Percentiles rank a stretch among this genome's conserved stretches.
Evolutionary conservation across 35 echinoderm and acorn worm species (phyloP).

Genomic region (Heliocidaris erythrogramma): DNA sequence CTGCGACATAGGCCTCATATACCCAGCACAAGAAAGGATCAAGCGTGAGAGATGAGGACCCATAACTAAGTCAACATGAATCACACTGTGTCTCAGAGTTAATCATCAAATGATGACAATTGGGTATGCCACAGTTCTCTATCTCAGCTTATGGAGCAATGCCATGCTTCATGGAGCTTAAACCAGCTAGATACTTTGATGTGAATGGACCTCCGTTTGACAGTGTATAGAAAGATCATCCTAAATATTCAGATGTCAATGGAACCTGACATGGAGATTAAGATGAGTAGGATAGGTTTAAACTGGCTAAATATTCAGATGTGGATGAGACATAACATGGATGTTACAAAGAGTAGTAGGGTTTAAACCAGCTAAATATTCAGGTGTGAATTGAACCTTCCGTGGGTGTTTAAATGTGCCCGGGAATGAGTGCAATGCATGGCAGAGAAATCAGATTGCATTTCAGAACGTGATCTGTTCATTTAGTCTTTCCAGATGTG

Average conservation of each 20-base stretch:
- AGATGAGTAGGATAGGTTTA: too few relatives aligned
- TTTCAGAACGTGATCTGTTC: constrained; percentile 9
- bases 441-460: constrained; percentile 18
- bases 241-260: not conserved
- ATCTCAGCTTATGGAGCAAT: not conserved
- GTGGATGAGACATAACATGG: too few relatives aligned
- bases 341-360: too few relatives aligned
- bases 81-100: not conserved
- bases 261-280: not conserved
- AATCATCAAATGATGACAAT: not conserved
- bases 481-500: constrained; percentile 38
- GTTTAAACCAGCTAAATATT: not conserved
- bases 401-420: not conserved
- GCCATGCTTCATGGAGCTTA: not conserved
- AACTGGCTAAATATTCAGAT: too few relatives aligned
- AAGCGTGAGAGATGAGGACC: not conserved
- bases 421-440: not conserved
- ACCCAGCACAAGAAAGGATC: not conserved
- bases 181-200: not conserved
- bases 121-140: not conserved
- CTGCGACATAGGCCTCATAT: not conserved
- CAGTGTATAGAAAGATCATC: too few relatives aligned
- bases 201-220: not conserved
- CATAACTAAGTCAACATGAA: not conserved
- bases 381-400: not conserved